A percentile compares a stretch with the other conserved stretches of the same genome.
Evolutionary conservation across 2,888 invertebrate genomes (phyloP).

Genomic region (Griposia aprilina): DNA sequence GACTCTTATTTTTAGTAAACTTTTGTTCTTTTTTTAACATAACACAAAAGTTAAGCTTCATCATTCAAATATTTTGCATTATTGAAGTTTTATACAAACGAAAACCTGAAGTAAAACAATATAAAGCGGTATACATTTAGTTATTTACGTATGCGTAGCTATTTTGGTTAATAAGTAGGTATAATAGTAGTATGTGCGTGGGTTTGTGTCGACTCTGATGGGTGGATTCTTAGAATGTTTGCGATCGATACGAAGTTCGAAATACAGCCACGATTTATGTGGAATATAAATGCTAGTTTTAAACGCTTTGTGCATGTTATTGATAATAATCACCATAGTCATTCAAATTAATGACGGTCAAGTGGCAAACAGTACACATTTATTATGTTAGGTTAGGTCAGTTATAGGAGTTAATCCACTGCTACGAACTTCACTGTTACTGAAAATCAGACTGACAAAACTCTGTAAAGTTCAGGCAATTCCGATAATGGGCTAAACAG

Average conservation of each 20-base stretch:
- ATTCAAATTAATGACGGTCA: neutral
- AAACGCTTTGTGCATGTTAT: constrained; percentile 18
- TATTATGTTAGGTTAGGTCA: constrained; percentile 48
- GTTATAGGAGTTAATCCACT: constrained; percentile 8
- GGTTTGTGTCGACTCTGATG: constrained; percentile 34
- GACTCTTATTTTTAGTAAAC: neutral
- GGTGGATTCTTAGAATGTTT: constrained; percentile 57
- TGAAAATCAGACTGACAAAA: neutral
- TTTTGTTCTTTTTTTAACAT: no score
- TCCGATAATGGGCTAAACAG: constrained; percentile 9
- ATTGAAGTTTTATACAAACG: neutral
- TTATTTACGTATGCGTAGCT: constrained; percentile 37
- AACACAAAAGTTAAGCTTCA: neutral
- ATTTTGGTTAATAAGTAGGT: constrained; percentile 56
- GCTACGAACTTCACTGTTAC: neutral
- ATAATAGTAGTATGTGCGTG: constrained; percentile 48
- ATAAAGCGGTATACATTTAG: constrained; percentile 11
- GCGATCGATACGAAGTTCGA: constrained; percentile 59
- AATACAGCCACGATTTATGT: constrained; percentile 55
- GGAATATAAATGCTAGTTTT: constrained; percentile 33
- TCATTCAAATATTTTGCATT: neutral
- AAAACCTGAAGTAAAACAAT: constrained; percentile 3
- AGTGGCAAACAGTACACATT: constrained; percentile 6
- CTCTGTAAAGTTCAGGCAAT: constrained; percentile 8
- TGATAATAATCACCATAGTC: constrained; percentile 3